Evolutionary conservation across 2,113 vertebrate genomes (phyloP).

Genomic region (Syrmaticus mikado): DNA sequence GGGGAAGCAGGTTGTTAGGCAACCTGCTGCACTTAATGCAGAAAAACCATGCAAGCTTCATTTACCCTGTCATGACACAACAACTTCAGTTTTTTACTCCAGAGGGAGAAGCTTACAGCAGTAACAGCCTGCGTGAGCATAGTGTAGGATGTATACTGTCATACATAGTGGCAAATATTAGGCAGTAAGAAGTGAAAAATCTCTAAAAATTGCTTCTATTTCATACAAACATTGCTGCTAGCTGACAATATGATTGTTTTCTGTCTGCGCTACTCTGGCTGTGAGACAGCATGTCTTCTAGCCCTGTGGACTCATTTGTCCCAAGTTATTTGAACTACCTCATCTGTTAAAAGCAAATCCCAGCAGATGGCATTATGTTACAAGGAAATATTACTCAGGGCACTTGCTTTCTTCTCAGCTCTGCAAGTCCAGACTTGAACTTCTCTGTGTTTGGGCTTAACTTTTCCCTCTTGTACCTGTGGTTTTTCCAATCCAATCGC

Average conservation of each 20-base stretch:
- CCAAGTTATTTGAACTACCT: neutral
- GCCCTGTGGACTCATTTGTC: neutral
- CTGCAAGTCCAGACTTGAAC: neutral
- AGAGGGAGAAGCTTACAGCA: neutral
- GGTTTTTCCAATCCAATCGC: neutral
- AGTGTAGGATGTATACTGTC: neutral
- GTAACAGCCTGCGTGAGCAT: neutral
- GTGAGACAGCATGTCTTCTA: neutral
- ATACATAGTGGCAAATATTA: neutral
- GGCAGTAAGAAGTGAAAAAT: neutral
- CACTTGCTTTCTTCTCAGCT: neutral
- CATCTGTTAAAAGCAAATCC: neutral
- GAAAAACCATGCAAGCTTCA: neutral
- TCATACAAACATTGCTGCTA: neutral
- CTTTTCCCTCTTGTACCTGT: neutral
- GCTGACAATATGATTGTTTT: neutral
- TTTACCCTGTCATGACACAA: neutral
- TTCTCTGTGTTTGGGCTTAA: neutral
- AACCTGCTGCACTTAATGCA: neutral
- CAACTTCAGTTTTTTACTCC: neutral
- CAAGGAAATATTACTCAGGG: neutral
- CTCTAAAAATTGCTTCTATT: neutral
- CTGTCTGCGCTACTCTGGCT: neutral
- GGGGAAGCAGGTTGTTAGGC: neutral
- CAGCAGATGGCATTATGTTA: constrained; percentile 28